phyloP scores from a whole-genome alignment of 2,888 invertebrate genomes.

The Hesperia comma region DNA sequence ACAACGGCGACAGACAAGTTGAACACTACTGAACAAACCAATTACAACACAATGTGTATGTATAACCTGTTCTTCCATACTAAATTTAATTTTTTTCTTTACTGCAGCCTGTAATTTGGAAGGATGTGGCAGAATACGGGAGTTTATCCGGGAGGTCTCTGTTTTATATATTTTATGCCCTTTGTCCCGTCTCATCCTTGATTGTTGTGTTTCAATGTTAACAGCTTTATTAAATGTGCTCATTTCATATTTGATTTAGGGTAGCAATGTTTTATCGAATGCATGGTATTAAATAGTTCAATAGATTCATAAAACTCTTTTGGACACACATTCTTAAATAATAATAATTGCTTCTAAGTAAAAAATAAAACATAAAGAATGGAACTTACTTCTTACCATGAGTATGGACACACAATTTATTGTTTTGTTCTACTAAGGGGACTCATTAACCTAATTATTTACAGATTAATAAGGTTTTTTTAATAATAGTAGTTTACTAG shows the following conservation, averaged over 20 bases:
- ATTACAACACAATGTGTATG: constrained; percentile 83
- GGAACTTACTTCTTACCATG: background rate
- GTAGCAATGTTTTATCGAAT: background rate
- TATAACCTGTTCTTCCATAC: constrained; percentile 52
- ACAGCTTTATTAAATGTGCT: background rate
- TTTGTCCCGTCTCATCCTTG: constrained; percentile 1
- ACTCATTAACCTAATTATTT: too few species aligned
- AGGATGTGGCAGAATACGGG: constrained; percentile 79
- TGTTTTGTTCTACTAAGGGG: too few species aligned
- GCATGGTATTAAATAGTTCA: background rate
- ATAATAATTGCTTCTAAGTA: too few species aligned
- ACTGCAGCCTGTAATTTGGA: constrained; percentile 57
- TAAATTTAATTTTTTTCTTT: constrained; percentile 51
- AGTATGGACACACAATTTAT: background rate
- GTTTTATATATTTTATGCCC: constrained; percentile 44
- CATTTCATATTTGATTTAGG: background rate
- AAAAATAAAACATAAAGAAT: too few species aligned
- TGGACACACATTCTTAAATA: too few species aligned
- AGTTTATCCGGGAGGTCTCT: constrained; percentile 78
- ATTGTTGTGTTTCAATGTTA: constrained; percentile 9
- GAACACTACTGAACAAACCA: constrained; percentile 69
- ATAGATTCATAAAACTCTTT: too few species aligned
- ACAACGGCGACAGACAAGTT: constrained; percentile 75
- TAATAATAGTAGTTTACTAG: too few species aligned
- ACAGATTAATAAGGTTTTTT: too few species aligned